Percentiles rank a stretch among this genome's conserved stretches.
phyloP scores from a whole-genome alignment of 30 jellyfish, hydroid and myxozoan genomes.

The Aurelia sp. region DNA sequence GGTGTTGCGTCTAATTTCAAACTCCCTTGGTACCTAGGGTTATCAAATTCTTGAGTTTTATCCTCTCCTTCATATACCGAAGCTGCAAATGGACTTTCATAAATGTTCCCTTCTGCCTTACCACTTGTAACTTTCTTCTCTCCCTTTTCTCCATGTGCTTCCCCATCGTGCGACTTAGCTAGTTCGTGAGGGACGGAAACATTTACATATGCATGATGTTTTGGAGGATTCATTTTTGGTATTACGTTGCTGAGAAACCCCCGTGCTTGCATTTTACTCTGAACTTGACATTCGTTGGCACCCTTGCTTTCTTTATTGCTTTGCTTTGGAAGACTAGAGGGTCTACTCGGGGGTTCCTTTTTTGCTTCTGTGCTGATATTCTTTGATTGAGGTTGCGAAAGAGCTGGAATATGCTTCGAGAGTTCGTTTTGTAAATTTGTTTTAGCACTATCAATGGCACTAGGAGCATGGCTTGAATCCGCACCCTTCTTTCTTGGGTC shows the following conservation, averaged over 20 bases:
- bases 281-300: not conserved
- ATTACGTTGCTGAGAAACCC: slow-evolving; percentile 33
- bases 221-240: slow-evolving; percentile 2
- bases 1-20: slow-evolving; percentile 29
- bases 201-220: too few relatives aligned
- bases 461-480: not conserved
- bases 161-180: too few relatives aligned
- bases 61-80: slow-evolving; percentile 1
- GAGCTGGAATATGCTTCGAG: slow-evolving; percentile 2
- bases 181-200: too few relatives aligned
- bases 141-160: not conserved
- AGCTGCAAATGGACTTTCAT: slow-evolving; percentile 23
- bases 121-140: not conserved
- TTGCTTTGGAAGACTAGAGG: slow-evolving; percentile 30
- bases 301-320: not conserved
- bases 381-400: not conserved
- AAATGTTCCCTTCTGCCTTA: slow-evolving; percentile 5
- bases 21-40: slow-evolving; percentile 52
- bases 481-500: not conserved
- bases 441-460: not conserved
- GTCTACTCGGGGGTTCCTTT: slow-evolving; percentile 15
- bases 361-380: not conserved
- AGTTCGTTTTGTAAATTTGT: not conserved
- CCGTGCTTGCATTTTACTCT: slow-evolving; percentile 35
- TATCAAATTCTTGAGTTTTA: slow-evolving; percentile 16